A percentile compares a stretch with the other conserved stretches of the same genome.
phyloP scores from a whole-genome alignment of 2,113 vertebrate genomes.

The Boleophthalmus pectinirostris region DNA sequence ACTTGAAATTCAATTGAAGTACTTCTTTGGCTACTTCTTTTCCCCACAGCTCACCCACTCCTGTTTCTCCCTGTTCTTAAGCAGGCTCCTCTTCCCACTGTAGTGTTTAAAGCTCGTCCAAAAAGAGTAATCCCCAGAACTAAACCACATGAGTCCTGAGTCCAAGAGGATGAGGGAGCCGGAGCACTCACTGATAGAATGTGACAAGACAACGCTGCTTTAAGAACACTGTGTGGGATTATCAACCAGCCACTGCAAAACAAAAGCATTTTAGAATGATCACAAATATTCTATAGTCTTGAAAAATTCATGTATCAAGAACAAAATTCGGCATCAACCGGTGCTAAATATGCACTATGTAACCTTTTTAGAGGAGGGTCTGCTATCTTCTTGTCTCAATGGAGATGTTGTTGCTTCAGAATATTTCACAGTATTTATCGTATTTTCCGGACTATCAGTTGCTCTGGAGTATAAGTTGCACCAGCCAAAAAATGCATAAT shows the following conservation, averaged over 20 bases:
- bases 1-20: not conserved
- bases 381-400: no score
- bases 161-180: conserved; percentile 57
- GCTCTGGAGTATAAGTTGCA: no score
- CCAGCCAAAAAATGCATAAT: no score
- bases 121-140: conserved; percentile 69
- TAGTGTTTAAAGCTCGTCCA: conserved; percentile 65
- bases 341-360: not conserved
- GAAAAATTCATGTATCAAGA: no score
- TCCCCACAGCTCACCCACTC: conserved; percentile 29
- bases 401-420: not conserved
- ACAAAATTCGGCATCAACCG: no score
- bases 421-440: not conserved
- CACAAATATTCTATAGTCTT: not conserved
- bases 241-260: conserved; percentile 26
- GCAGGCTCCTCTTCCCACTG: conserved; percentile 55
- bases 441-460: no score
- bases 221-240: conserved; percentile 40
- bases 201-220: conserved; percentile 50
- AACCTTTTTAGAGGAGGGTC: no score
- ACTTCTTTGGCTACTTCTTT: conserved; percentile 35
- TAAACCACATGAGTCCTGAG: conserved; percentile 49
- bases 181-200: conserved; percentile 54
- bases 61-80: conserved; percentile 60
- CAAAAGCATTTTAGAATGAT: conserved; percentile 29